Evolutionary conservation across 1,140 invertebrate species (phyloP).

Genomic region (Ips nitidus): DNA sequence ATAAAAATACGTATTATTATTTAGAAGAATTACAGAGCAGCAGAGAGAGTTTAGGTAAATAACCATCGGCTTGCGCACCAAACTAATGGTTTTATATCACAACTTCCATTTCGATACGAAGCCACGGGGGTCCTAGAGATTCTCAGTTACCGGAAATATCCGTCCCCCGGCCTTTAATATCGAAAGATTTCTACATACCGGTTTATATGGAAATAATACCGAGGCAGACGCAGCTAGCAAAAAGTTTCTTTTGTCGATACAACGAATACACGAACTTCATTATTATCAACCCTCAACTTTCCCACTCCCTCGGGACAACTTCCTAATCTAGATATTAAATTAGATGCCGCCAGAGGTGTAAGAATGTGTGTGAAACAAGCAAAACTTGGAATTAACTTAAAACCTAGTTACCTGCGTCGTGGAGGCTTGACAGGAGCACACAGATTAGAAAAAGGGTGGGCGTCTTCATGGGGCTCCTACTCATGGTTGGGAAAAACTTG

Average conservation of each 20-base stretch:
- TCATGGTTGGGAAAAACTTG: neutral
- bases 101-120: neutral
- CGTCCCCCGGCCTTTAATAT: no score
- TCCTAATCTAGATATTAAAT: constrained; percentile 17
- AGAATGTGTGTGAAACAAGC: constrained; percentile 10
- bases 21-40: neutral
- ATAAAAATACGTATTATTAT: neutral
- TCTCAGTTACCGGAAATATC: no score
- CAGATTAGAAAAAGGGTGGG: neutral
- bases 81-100: no score
- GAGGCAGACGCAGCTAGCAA: neutral
- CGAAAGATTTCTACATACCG: no score
- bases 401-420: constrained; percentile 18
- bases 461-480: neutral
- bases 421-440: constrained; percentile 8
- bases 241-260: no score
- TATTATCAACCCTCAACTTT: neutral
- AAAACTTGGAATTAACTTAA: constrained; percentile 23
- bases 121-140: neutral
- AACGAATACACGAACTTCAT: neutral
- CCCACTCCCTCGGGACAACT: constrained; percentile 6
- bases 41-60: neutral
- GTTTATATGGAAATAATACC: neutral
- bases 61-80: neutral
- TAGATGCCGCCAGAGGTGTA: constrained; percentile 1